Conservation (phyloP, 2,888 invertebrate species). For the Eudasyphora cyanicolor region DNA sequence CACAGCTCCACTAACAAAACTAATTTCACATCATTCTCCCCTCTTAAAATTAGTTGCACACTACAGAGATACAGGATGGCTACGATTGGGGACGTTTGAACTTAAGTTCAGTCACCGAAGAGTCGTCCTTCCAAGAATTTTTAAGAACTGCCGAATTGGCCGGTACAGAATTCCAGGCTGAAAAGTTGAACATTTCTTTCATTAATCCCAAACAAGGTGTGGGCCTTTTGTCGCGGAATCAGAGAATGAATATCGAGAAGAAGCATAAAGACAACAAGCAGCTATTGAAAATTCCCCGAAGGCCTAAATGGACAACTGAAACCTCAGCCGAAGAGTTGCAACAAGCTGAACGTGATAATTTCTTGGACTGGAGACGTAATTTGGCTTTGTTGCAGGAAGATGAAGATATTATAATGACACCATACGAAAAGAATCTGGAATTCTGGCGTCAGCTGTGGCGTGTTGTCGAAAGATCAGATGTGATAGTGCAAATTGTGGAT, state of each 20-base stretch:
- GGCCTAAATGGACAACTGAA: slow-evolving; percentile 89
- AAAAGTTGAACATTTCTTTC: slow-evolving; percentile 91
- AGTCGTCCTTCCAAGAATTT: slow-evolving; percentile 97
- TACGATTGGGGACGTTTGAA: slow-evolving; percentile 95
- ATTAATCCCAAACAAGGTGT: slow-evolving; percentile 84
- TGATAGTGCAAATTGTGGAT: slow-evolving; percentile 96
- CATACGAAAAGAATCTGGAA: slow-evolving; percentile 98
- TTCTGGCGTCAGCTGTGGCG: slow-evolving; percentile 99
- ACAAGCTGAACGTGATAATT: slow-evolving; percentile 88
- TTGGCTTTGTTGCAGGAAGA: slow-evolving; percentile 90
- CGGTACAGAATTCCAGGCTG: slow-evolving; percentile 95
- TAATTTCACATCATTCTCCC: not conserved
- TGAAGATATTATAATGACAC: slow-evolving; percentile 91
- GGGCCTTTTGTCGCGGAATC: slow-evolving; percentile 83
- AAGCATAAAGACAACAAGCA: slow-evolving; percentile 83
- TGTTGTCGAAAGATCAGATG: slow-evolving; percentile 97
- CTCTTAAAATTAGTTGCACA: slow-evolving; percentile 83
- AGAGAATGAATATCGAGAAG: slow-evolving; percentile 81
- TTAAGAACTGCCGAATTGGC: slow-evolving; percentile 96
- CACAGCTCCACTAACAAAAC: not conserved
- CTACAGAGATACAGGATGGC: slow-evolving; percentile 93
- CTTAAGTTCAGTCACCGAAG: slow-evolving; percentile 95
- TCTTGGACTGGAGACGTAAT: slow-evolving; percentile 93
- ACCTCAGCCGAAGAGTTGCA: slow-evolving; percentile 91
- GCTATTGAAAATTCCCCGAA: slow-evolving; percentile 90